Base-by-base conservation (phyloP, 2,113 vertebrate genomes). In the Rousettus leschenaultii region DNA sequence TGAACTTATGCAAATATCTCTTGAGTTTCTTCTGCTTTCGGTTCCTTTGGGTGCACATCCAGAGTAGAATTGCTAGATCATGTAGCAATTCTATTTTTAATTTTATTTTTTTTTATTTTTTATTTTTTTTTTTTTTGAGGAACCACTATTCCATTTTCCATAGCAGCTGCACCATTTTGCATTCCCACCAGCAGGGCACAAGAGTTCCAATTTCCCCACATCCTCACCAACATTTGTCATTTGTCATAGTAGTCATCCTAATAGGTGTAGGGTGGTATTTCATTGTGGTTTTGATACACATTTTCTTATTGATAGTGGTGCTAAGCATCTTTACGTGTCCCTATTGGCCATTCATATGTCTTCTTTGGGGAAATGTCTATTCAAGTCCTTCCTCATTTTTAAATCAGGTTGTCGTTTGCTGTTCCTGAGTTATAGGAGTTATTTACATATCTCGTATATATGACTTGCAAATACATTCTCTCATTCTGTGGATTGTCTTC, bases 81-180 rank as follows among this genome's bases (percentile, higher is more conserved):
- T 66, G 33, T 59, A 40, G 21, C 71, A n/a, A 73, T 89, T 92
- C 71, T 97, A 40, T 61, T 86, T 92, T 91, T 86, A 68, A 51
- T 51, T 51, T 33, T 43, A n/a, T n/a, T n/a, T n/a, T n/a, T n/a
- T 79, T 59, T 40, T 40, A 40, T 40, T 40, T 40, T 40, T 40
- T 4, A n/a, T n/a, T 40, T 40, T 40, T 40, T 4, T 40, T 40
- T 40, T 51, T 80, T 85, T 85, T 93, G 45, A 94, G 55, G 55
- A 85, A 40, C 28, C 26, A 0, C 28, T 9, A 38, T 40, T 61
- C 30, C 71, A 26, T 86, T 85, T 95, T 43, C 53, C 53, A 45
- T 10, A 26, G 70, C 19, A 35, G 43, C 71, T 45, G 14, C 80
- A 59, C 59, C 13, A 24, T 80, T 82, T 75, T 88, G 53, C 55